Evolutionary conservation across 1,140 invertebrate species (phyloP).

Genomic region (Spodoptera frugiperda): DNA sequence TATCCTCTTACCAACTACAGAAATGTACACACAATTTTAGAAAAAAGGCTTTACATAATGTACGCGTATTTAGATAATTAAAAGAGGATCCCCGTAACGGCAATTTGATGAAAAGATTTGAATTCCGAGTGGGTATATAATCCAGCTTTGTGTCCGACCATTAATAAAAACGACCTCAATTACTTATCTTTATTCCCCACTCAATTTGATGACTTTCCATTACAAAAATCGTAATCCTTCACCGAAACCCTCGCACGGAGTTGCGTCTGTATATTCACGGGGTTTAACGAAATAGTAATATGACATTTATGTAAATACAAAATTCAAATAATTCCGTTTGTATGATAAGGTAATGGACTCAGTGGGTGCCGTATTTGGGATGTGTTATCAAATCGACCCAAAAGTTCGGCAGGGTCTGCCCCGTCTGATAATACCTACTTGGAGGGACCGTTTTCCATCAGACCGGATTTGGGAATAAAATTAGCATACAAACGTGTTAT

Average conservation of each 20-base stretch:
- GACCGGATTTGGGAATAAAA: constrained; percentile 76
- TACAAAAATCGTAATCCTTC: constrained; percentile 28
- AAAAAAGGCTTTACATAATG: constrained; percentile 4
- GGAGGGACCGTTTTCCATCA: constrained; percentile 74
- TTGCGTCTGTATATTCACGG: neutral
- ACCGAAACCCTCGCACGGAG: neutral
- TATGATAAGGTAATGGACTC: constrained; percentile 64
- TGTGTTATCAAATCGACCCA: constrained; percentile 77
- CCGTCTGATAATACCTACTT: constrained; percentile 70
- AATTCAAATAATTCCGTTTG: constrained; percentile 60
- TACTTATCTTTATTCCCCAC: constrained; percentile 62
- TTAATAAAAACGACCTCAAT: constrained; percentile 61
- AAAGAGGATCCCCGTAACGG: constrained; percentile 10
- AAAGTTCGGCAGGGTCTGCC: constrained; percentile 65
- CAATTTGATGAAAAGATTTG: constrained; percentile 28
- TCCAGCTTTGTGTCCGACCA: constrained; percentile 44
- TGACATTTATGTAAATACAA: constrained; percentile 57
- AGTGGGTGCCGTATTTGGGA: constrained; percentile 54
- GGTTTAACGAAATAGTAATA: constrained; percentile 45
- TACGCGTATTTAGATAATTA: constrained; percentile 24
- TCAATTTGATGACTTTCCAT: constrained; percentile 66
- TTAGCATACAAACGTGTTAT: constrained; percentile 79
- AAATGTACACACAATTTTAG: constrained; percentile 19
- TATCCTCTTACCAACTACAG: constrained; percentile 26
- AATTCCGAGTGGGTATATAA: constrained; percentile 23